phyloP scores from a whole-genome alignment of 2,888 invertebrate genomes.

The Drosophila demipolita region DNA sequence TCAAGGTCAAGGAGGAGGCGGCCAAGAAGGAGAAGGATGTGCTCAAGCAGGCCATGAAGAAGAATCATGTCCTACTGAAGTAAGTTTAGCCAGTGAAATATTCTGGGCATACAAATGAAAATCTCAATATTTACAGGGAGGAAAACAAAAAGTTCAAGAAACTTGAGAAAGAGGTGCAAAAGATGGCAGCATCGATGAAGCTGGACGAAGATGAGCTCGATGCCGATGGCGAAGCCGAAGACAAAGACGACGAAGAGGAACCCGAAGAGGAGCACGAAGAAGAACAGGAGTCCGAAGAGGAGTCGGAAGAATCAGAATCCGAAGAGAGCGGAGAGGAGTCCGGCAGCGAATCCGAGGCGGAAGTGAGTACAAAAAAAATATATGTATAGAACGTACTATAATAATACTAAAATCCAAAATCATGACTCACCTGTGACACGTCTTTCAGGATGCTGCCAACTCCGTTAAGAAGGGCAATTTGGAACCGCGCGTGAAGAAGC shows the following conservation, averaged over 20 bases:
- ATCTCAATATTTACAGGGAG: conserved; percentile 85
- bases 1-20: conserved; percentile 88
- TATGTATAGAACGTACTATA: background rate
- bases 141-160: conserved; percentile 93
- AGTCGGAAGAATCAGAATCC: conserved; percentile 89
- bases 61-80: conserved; percentile 91
- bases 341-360: conserved; percentile 80
- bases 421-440: conserved; percentile 28
- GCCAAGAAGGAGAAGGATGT: conserved; percentile 92
- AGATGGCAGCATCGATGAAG: conserved; percentile 95
- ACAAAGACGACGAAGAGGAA: conserved; percentile 87
- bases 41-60: conserved; percentile 92
- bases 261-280: conserved; percentile 85
- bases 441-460: conserved; percentile 87
- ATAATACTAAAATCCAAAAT: background rate
- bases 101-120: background rate
- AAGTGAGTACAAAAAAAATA: conserved; percentile 48
- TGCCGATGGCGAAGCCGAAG: conserved; percentile 89
- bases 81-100: conserved; percentile 65
- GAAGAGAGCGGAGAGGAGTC: conserved; percentile 84
- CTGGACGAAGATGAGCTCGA: conserved; percentile 91
- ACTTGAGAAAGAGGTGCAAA: conserved; percentile 94
- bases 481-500: conserved; percentile 88
- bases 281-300: conserved; percentile 81
- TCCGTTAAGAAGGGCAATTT: conserved; percentile 89